Base-by-base conservation (phyloP, 2,113 vertebrate species). In the Buteo buteo region DNA sequence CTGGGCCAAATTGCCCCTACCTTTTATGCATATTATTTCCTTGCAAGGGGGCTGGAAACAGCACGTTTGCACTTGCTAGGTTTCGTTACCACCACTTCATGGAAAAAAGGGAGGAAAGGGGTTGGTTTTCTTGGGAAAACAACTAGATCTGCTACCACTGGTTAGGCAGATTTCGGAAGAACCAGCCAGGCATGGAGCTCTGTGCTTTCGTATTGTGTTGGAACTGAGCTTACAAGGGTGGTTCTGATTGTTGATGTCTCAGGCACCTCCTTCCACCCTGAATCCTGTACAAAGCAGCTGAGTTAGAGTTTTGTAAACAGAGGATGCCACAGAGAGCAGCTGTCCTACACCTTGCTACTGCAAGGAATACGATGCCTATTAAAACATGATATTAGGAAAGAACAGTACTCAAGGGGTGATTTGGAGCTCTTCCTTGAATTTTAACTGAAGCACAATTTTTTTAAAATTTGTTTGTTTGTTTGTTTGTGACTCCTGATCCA, bases 1-100 rank as follows among this genome's bases (percentile, higher is more conserved):
- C 72, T 65, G 82, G 88, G 93, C 91, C 91, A 93, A 94, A 88
- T 84, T 82, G 72, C 67, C 86, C 91, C 71, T 62, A 54, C 88
- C 50, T 84, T 55, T 50, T 20, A 36, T 14, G 18, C 70, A 26
- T 9, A 15, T 78, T 20, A 16, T 84, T 65, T 59, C 83, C 70
- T 66, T 13, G 40, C 64, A 50, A 65, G 65, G 65, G 70, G 74
- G 76, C 65, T 96, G 84, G 82, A 70, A 78, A 14, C 13, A 11
- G 69, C 78, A 70, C 7, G 85, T 89, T 82, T n/a, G 73, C 38
- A 93, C 88, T 92, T 78, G 88, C 69, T 65, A 5, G 64, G 64
- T 70, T 81, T 78, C 22, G 18, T 89, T 78, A 92, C 52, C 8
- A 40, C 25, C 59, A 9, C 44, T 58, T 58, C 58, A 62, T 64